A percentile compares a stretch with the other conserved stretches of the same genome.
Evolutionary conservation across 2,888 invertebrate genomes (phyloP).

Genomic region (Apotomis capreana): DNA sequence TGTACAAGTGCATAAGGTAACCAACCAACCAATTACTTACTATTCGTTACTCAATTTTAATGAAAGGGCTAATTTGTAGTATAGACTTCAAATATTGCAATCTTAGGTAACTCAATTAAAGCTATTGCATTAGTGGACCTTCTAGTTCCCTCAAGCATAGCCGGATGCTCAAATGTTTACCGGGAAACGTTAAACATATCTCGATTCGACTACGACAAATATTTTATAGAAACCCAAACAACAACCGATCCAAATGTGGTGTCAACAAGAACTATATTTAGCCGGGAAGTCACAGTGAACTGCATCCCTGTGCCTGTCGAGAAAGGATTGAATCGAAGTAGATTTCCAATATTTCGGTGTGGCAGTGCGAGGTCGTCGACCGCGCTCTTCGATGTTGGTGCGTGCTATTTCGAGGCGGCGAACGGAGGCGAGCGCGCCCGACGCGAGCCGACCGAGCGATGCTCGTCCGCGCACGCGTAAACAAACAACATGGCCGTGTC

Average conservation of each 20-base stretch:
- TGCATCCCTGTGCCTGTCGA: slow-evolving; percentile 30
- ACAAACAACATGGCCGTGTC: slow-evolving; percentile 78
- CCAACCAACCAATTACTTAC: slow-evolving; percentile 1
- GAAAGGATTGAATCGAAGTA: slow-evolving; percentile 66
- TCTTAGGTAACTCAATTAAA: background rate
- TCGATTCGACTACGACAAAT: slow-evolving; percentile 19
- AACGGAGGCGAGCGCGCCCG: slow-evolving; percentile 68
- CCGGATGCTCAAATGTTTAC: slow-evolving; percentile 24
- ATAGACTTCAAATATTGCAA: background rate
- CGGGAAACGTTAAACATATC: slow-evolving; percentile 3
- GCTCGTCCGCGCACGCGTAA: slow-evolving; percentile 72
- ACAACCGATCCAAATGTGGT: slow-evolving; percentile 24
- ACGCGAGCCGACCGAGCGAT: slow-evolving; percentile 66
- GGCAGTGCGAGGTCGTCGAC: slow-evolving; percentile 79
- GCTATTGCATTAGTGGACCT: background rate
- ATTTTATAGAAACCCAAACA: slow-evolving; percentile 16
- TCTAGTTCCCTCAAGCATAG: background rate
- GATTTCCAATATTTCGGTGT: slow-evolving; percentile 79
- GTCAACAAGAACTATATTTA: slow-evolving; percentile 33
- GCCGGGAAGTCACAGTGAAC: slow-evolving; percentile 32
- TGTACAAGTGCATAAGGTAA: background rate
- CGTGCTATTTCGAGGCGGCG: slow-evolving; percentile 80
- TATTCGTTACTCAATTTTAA: slow-evolving; percentile 1
- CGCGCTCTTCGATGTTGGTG: slow-evolving; percentile 74
- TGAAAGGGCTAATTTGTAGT: background rate